Base-by-base conservation (phyloP, 2,888 invertebrate species). In the Pecten maximus region DNA sequence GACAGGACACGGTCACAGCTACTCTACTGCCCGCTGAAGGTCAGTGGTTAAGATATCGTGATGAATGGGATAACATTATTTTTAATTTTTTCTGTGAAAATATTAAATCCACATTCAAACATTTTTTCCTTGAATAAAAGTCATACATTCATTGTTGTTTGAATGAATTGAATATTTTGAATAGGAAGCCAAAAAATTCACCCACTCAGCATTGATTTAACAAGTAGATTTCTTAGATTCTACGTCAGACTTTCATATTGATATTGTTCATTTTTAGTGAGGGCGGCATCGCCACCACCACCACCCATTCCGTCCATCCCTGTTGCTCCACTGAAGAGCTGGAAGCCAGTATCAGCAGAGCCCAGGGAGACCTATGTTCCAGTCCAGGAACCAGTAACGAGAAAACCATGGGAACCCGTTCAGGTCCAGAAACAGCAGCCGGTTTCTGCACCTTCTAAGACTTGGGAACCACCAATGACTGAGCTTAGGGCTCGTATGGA, bases 1-100 rank as follows among this genome's bases (percentile, higher is more conserved):
- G 99, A 8, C 97, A 98, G 2, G 97, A 97, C 0, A 97, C 98
- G 0, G 98, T 98, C 96, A 97, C 98, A 90, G 98, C 98, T 74
- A 93, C 93, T 15, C 98, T 99, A 97, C 98, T 98, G 97, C 99
- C 99, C 97, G 98, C 99, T 98, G 97, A 94, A 88, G 90, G 92
- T 92, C 91, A 48, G 91, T 35, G n/a, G n/a, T n/a, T n/a, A n/a
- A n/a, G n/a, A n/a, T n/a, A n/a, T n/a, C n/a, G n/a, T n/a, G n/a
- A n/a, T n/a, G n/a, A n/a, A n/a, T n/a, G n/a, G n/a, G n/a, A n/a
- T n/a, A n/a, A n/a, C n/a, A n/a, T n/a, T n/a, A n/a, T n/a, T n/a
- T n/a, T n/a, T n/a, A n/a, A n/a, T n/a, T n/a, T n/a, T n/a, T n/a
- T n/a, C n/a, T n/a, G n/a, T n/a, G n/a, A n/a, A n/a, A n/a, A n/a